Evolutionary conservation across 2,888 invertebrate genomes (phyloP).

Genomic region (Amorpha juglandis): DNA sequence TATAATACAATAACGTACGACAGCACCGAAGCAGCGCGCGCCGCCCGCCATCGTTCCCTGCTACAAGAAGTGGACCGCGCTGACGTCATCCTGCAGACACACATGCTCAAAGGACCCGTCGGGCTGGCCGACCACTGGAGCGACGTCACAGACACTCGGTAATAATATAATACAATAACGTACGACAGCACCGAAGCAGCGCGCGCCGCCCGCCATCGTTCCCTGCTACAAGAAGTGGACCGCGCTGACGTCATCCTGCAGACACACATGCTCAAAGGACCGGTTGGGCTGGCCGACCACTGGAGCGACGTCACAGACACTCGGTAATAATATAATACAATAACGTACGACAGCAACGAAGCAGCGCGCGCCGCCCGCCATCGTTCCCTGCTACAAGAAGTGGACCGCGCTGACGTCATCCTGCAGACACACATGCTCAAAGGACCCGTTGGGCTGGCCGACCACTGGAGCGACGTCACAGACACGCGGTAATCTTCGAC

Average conservation of each 20-base stretch:
- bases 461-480: constrained; percentile 87
- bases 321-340: constrained; percentile 64
- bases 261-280: constrained; percentile 84
- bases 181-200: constrained; percentile 77
- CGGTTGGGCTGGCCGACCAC: constrained; percentile 81
- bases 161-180: constrained; percentile 41
- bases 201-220: constrained; percentile 85
- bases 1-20: background rate
- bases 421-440: constrained; percentile 86
- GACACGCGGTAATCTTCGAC: constrained; percentile 84
- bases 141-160: constrained; percentile 86
- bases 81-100: constrained; percentile 87
- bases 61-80: constrained; percentile 87
- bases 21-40: constrained; percentile 74
- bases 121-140: constrained; percentile 86
- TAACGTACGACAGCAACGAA: constrained; percentile 38
- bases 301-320: constrained; percentile 87
- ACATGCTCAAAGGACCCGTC: constrained; percentile 83
- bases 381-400: constrained; percentile 86
- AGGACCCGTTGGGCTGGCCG: constrained; percentile 80
- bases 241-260: constrained; percentile 88
- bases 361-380: constrained; percentile 85
- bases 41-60: constrained; percentile 85
- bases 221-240: constrained; percentile 86
- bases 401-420: constrained; percentile 88